phyloP scores from a whole-genome alignment of 2,797 vertebrate species.

The Pogonophryne albipinna region DNA sequence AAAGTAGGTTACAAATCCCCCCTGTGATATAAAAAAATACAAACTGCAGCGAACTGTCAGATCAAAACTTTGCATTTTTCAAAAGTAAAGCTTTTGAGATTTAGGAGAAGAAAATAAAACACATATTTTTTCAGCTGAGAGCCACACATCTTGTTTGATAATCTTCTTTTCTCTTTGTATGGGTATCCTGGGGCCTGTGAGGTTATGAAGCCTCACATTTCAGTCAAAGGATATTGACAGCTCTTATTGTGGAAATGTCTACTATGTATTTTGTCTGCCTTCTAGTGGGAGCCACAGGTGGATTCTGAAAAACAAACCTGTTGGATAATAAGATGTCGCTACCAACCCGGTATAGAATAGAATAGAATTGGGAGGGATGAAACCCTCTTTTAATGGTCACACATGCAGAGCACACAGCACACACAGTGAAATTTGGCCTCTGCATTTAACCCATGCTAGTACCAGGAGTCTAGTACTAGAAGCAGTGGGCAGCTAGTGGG shows the following conservation, averaged over 20 bases:
- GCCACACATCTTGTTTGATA: slow-evolving; percentile 43
- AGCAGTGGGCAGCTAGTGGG: too few species aligned
- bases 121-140: slow-evolving; percentile 24
- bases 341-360: too few species aligned
- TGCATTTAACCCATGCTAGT: too few species aligned
- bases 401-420: too few species aligned
- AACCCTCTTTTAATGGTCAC: too few species aligned
- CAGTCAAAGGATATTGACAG: slow-evolving; percentile 33
- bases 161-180: slow-evolving; percentile 37
- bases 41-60: slow-evolving; percentile 46
- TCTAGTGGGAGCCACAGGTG: slow-evolving; percentile 47
- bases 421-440: too few species aligned
- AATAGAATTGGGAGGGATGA: too few species aligned
- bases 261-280: slow-evolving; percentile 27
- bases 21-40: slow-evolving; percentile 44
- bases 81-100: slow-evolving; percentile 35
- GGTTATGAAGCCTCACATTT: slow-evolving; percentile 36
- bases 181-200: slow-evolving; percentile 30
- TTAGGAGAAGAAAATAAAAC: slow-evolving; percentile 11
- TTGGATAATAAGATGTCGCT: slow-evolving; percentile 9
- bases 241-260: slow-evolving; percentile 25
- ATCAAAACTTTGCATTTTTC: slow-evolving; percentile 51
- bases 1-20: slow-evolving; percentile 89
- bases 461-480: too few species aligned
- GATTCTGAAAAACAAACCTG: slow-evolving; percentile 36